A percentile compares a stretch with the other conserved stretches of the same genome.
These are phyloP conservation scores for Drosophila pectinifera DNA, from an alignment of 1,140 invertebrate species.

Conservation along the genomic window DNA sequence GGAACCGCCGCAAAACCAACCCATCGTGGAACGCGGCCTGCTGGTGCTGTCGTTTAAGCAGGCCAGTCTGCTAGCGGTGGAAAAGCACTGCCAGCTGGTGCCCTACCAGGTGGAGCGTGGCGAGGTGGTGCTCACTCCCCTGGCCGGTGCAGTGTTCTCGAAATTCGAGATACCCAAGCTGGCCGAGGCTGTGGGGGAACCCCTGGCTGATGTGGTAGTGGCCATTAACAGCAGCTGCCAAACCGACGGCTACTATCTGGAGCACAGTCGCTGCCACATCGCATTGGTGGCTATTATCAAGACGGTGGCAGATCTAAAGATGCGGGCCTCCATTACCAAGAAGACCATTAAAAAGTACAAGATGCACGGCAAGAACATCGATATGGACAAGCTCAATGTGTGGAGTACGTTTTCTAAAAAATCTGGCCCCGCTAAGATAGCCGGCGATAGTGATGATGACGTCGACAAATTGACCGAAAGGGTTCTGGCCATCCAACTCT, in stretches of 20 bases:
- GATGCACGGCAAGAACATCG: constrained; percentile 52
- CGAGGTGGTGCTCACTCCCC: constrained; percentile 58
- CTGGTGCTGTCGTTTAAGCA: constrained; percentile 64
- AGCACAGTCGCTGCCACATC: constrained; percentile 63
- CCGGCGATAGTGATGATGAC: constrained; percentile 4
- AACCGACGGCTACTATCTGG: constrained; percentile 55
- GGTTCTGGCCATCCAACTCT: constrained; percentile 24
- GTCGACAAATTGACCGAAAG: constrained; percentile 29
- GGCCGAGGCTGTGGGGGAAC: constrained; percentile 41
- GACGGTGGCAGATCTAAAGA: constrained; percentile 33
- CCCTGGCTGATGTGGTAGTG: constrained; percentile 42
- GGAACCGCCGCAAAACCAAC: constrained; percentile 39
- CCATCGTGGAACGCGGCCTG: constrained; percentile 23
- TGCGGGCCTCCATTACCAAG: constrained; percentile 50
- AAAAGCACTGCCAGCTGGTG: constrained; percentile 64
- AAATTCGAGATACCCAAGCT: constrained; percentile 43
- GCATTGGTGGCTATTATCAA: constrained; percentile 47
- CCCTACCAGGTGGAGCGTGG: constrained; percentile 46
- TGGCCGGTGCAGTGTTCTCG: constrained; percentile 57
- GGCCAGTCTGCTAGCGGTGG: constrained; percentile 63
- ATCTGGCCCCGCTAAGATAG: not conserved
- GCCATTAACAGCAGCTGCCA: constrained; percentile 68
- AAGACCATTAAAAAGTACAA: constrained; percentile 64
- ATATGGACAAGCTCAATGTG: constrained; percentile 34
- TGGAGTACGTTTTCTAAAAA: constrained; percentile 28